A percentile compares a stretch with the other conserved stretches of the same genome.
Conservation (phyloP, 2,888 invertebrate species). For the Heliconius sara region DNA sequence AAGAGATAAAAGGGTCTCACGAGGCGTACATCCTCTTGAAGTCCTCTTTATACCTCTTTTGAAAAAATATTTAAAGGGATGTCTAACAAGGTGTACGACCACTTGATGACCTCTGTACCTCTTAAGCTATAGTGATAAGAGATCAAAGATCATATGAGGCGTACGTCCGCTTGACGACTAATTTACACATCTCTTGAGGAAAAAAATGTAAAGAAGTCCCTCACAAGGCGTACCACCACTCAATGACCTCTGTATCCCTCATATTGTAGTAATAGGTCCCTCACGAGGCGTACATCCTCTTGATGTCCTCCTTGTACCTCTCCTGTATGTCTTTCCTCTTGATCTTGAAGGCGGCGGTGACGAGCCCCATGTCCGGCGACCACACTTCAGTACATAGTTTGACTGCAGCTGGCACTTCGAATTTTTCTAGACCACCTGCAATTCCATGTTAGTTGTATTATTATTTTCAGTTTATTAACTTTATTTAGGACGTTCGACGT, state of each 20-base stretch:
- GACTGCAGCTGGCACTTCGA: conserved; percentile 95
- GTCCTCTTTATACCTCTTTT: conserved; percentile 95
- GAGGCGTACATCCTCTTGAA: conserved; percentile 97
- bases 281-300: conserved; percentile 97
- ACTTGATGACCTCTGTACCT: too few species aligned
- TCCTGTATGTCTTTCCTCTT: conserved; percentile 98
- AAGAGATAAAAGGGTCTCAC: conserved; percentile 61
- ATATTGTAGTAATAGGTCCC: neutral
- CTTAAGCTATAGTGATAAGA: too few species aligned
- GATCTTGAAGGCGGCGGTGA: conserved; percentile 98
- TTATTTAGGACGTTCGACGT: too few species aligned
- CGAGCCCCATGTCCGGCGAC: conserved; percentile 98
- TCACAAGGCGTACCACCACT: conserved; percentile 97
- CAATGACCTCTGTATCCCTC: conserved; percentile 85
- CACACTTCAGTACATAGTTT: conserved; percentile 96
- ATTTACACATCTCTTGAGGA: too few species aligned
- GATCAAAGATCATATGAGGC: too few species aligned
- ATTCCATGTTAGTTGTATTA: neutral
- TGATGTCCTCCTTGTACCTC: conserved; percentile 95
- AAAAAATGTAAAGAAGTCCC: neutral
- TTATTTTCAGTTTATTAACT: too few species aligned
- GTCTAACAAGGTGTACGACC: too few species aligned
- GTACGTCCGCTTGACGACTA: too few species aligned
- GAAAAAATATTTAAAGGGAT: conserved; percentile 56
- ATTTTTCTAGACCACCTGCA: conserved; percentile 93